Base-by-base conservation (phyloP, 2,888 invertebrate genomes). In the Hedya salicella region DNA sequence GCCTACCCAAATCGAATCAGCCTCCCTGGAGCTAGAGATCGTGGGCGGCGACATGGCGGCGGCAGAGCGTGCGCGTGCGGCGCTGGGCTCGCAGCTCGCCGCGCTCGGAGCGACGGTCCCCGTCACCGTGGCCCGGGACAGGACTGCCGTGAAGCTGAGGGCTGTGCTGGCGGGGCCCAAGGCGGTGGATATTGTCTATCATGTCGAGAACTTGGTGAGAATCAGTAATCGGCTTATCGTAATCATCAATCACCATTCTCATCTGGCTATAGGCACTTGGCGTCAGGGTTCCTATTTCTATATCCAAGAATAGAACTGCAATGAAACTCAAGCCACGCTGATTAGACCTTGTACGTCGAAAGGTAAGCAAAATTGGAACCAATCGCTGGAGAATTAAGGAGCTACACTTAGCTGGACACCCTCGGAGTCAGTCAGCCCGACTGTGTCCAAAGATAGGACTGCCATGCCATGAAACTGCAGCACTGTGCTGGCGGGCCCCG, bases 141-240 rank as follows among this genome's bases (percentile, higher is more conserved):
- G 71, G 78, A 91, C 56, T 81, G 93, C 65, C 83, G 94, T 82
- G 80, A 92, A 78, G 82, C 93, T 84, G 76, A 92, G 93, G 36
- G 95, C 95, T 62, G 92, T 95, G 50, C 87, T 97, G 3, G 91
- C 95, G 64, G 96, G 96, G 3, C 93, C 94, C 0, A 94, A 95
- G 71, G 96, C 97, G 76, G 95, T 96, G 0, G 97, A 97, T 80
- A 93, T 96, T 42, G 95, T 96, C 0, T 97, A 95, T 78, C 94
- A 95, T 76, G 92, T 97, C 49, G 97, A 97, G 82, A 95, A 96
- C 83, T 93, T 96, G 93, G 96, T 96, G 73, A 89, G 93, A 75
- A 17, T 25, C 25, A 25, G 25, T 25, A 25, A n/a, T n/a, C n/a
- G n/a, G n/a, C n/a, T n/a, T n/a, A n/a, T n/a, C n/a, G n/a, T n/a